Evolutionary conservation across 2,888 invertebrate genomes (phyloP), one percentile per base, ranked within the genome.

Genomic region (Phaedon cochleariae): DNA sequence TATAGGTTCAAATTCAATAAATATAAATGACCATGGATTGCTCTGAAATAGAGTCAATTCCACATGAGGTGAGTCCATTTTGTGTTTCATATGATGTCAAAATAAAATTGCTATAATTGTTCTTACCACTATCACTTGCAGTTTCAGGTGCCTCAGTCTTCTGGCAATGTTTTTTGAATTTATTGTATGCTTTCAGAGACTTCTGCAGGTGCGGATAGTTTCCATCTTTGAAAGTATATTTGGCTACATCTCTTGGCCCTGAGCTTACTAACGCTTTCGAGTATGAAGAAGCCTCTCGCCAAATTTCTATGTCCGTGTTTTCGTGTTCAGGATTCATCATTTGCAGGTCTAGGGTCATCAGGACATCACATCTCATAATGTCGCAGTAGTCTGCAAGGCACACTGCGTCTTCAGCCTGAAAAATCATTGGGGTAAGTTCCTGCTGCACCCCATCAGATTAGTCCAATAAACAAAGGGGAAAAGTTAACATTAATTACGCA

Each of bases 351-450:
- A 92, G 90, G 67, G 91, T 90, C 72, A 90, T 87, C 74, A 95
- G 85, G 59, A 96, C 94, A 82, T 96, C 95, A 84, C 97, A 97
- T 74, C 97, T 90, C 92, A 97, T 95, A 77, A 97, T 94, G 85
- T 97, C 96, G 87, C 97, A 97, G 85, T 93, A 96, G 84, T 96
- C 95, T 58, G 96, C 95, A 78, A 96, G 87, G 84, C 97, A 97
- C 77, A 96, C 92, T 68, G 95, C 92, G 84, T 96, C 95, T 85
- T 95, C 94, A 62, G 92, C 94, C 96, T 96, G 80, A 26, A 77
- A 79, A 12, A 51, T 29, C 15, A 18, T n/a, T n/a, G n/a, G n/a
- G n/a, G n/a, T n/a, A n/a, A n/a, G n/a, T n/a, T n/a, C n/a, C n/a
- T n/a, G n/a, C n/a, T n/a, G n/a, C n/a, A n/a, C n/a, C n/a, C n/a